Evolutionary conservation across 2,888 invertebrate genomes (phyloP).

Genomic region (Cactoblastis cactorum): DNA sequence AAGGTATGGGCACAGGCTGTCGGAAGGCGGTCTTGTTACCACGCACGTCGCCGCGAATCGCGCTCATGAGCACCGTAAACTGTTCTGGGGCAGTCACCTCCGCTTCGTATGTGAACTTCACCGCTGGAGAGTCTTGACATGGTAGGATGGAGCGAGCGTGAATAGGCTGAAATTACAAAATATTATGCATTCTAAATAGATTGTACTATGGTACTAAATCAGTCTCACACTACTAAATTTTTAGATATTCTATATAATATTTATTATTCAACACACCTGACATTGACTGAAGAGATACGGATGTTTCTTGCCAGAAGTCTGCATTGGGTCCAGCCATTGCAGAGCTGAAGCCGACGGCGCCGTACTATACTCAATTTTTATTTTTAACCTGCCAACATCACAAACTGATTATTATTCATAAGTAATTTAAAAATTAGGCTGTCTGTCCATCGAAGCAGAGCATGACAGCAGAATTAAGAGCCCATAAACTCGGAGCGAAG

Average conservation of each 20-base stretch:
- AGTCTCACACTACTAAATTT: neutral
- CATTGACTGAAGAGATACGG: conserved; percentile 93
- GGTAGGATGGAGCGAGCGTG: conserved; percentile 94
- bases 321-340: conserved; percentile 92
- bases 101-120: conserved; percentile 92
- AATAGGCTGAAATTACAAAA: conserved; percentile 85
- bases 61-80: conserved; percentile 94
- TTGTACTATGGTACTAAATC: neutral
- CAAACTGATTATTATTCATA: no score
- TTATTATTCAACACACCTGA: conserved; percentile 77
- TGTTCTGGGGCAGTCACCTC: conserved; percentile 84
- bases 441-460: no score
- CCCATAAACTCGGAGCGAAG: no score
- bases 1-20: conserved; percentile 91
- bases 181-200: neutral
- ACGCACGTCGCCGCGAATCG: conserved; percentile 78
- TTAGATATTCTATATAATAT: no score
- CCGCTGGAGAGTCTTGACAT: conserved; percentile 94
- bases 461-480: no score
- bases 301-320: conserved; percentile 91
- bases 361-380: conserved; percentile 87
- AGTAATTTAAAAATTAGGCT: no score
- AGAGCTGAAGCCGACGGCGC: conserved; percentile 88
- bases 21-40: conserved; percentile 80
- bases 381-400: conserved; percentile 60